Conservation (phyloP, 53 echinoderm and acorn worm genomes). For the Apostichopus leukothele region DNA sequence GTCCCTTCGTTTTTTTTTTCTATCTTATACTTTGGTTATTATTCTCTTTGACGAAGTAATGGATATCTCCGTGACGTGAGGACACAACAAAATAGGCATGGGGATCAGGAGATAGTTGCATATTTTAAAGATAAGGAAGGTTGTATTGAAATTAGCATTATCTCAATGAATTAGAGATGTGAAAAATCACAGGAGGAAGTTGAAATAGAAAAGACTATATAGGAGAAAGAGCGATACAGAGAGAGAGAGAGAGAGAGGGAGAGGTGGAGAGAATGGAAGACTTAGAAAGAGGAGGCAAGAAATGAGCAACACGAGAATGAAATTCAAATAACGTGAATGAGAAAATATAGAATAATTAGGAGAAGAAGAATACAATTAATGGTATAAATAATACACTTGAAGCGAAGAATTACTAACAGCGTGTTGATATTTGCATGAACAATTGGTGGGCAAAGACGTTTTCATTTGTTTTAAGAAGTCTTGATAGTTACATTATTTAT, state of each 20-base stretch:
- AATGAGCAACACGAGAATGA: too few species aligned
- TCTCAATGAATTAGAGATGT: constrained; percentile 5
- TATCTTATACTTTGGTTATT: neutral
- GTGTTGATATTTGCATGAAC: too few species aligned
- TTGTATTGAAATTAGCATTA: constrained; percentile 7
- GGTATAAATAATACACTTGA: too few species aligned
- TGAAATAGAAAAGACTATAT: neutral
- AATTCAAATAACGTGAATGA: too few species aligned
- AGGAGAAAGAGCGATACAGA: neutral
- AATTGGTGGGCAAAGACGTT: too few species aligned
- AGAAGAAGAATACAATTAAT: too few species aligned
- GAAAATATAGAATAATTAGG: too few species aligned
- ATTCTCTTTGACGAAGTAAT: constrained; percentile 3
- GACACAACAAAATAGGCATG: neutral
- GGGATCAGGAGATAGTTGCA: neutral
- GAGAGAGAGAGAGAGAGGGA: neutral
- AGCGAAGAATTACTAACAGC: too few species aligned
- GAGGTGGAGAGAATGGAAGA: neutral
- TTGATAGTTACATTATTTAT: too few species aligned
- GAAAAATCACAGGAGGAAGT: neutral
- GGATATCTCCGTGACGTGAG: neutral
- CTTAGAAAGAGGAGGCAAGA: neutral
- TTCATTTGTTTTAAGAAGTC: too few species aligned
- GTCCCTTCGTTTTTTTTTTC: neutral
- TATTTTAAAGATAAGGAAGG: constrained; percentile 15